Evolutionary conservation across 2,888 invertebrate species (phyloP).

Genomic region (Caenorhabditis afra): DNA sequence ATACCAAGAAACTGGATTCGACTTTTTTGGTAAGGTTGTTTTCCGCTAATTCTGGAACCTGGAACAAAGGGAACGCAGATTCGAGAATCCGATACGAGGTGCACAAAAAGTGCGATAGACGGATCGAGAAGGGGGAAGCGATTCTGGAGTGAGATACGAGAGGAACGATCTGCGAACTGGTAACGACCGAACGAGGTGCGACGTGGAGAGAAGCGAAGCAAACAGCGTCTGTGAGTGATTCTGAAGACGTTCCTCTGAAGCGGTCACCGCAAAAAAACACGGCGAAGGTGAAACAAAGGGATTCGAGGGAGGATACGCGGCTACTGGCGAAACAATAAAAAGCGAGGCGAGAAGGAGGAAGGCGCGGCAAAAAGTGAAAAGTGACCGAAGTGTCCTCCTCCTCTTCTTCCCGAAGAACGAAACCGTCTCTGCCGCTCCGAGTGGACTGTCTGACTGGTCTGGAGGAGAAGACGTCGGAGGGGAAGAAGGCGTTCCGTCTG

Average conservation of each 20-base stretch:
- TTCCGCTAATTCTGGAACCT: slow-evolving; percentile 51
- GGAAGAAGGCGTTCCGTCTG: not conserved
- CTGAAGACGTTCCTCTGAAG: no score
- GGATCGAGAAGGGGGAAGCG: not conserved
- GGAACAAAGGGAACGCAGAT: slow-evolving; percentile 8
- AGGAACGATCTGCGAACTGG: no score
- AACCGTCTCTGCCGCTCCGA: slow-evolving; percentile 24
- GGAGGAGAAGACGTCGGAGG: no score
- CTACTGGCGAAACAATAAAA: slow-evolving; percentile 41
- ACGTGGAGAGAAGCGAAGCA: no score
- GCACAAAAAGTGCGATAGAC: slow-evolving; percentile 27
- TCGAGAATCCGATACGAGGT: slow-evolving; percentile 18
- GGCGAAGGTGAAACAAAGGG: slow-evolving; percentile 10
- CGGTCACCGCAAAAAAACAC: not conserved
- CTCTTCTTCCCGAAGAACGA: slow-evolving; percentile 9
- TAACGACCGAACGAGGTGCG: no score
- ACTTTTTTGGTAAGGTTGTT: slow-evolving; percentile 48
- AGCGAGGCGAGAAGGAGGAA: slow-evolving; percentile 7
- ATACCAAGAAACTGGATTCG: slow-evolving; percentile 30
- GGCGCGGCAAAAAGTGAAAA: slow-evolving; percentile 39
- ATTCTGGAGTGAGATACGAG: not conserved
- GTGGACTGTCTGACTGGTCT: slow-evolving; percentile 25
- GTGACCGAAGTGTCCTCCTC: slow-evolving; percentile 45
- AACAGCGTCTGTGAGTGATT: no score
- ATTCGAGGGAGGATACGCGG: slow-evolving; percentile 20